Conservation (phyloP, 2,888 invertebrate species). For the Amitus sp. region DNA sequence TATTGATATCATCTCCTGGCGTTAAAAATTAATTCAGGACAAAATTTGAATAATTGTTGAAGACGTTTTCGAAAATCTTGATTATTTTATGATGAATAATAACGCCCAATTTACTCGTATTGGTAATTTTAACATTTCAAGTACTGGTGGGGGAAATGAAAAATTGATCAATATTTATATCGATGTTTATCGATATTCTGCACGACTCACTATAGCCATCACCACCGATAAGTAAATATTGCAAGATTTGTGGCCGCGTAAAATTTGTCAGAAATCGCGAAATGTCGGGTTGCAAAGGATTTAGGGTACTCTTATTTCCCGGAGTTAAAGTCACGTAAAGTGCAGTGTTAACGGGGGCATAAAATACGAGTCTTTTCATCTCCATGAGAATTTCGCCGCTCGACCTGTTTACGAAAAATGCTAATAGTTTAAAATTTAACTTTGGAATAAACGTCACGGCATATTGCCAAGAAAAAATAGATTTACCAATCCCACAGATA, state of each 20-base stretch:
- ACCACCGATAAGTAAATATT: not conserved
- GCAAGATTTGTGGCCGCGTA: not conserved
- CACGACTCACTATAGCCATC: too few relatives aligned
- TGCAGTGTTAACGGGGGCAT: slow-evolving; percentile 42
- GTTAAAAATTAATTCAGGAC: too few relatives aligned
- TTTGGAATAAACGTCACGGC: slow-evolving; percentile 26
- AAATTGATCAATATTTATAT: too few relatives aligned
- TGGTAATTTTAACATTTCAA: too few relatives aligned
- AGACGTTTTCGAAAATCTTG: too few relatives aligned
- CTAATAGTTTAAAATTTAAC: slow-evolving; percentile 20
- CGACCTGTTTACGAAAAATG: slow-evolving; percentile 12
- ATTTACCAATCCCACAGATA: slow-evolving; percentile 21
- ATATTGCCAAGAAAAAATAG: slow-evolving; percentile 30
- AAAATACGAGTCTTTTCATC: slow-evolving; percentile 4
- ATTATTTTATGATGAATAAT: too few relatives aligned
- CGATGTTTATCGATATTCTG: too few relatives aligned
- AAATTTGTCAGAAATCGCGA: slow-evolving; percentile 55
- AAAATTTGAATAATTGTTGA: too few relatives aligned
- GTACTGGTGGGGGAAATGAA: too few relatives aligned
- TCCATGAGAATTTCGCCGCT: slow-evolving; percentile 8
- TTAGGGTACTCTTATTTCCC: slow-evolving; percentile 48
- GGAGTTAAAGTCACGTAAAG: slow-evolving; percentile 60
- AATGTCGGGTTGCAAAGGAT: slow-evolving; percentile 57
- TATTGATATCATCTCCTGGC: too few relatives aligned
- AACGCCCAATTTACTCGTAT: too few relatives aligned